These are phyloP conservation scores for Plebejus anna DNA, from an alignment of 2,888 invertebrate genomes.

Conservation along the genomic window DNA sequence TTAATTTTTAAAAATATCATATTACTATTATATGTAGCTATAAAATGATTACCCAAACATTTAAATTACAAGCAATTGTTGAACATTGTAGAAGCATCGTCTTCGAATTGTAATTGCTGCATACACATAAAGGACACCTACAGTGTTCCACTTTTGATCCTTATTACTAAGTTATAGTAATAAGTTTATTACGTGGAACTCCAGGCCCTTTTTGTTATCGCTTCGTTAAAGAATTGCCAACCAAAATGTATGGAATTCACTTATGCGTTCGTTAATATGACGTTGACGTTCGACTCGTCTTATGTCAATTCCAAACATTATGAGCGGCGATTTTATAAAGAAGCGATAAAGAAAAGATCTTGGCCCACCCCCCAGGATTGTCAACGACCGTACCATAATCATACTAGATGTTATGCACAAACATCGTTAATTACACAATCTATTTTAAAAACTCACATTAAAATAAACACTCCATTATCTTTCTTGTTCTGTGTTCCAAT, in stretches of 20 bases:
- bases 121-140: not conserved
- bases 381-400: not conserved
- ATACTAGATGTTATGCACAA: not conserved
- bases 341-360: no score
- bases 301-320: no score
- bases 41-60: constrained; percentile 1
- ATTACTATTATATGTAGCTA: not conserved
- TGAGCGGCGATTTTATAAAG: no score
- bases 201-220: no score
- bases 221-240: no score
- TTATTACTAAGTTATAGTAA: not conserved
- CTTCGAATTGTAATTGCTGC: not conserved
- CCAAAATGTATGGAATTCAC: no score
- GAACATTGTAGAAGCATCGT: not conserved
- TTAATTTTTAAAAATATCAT: not conserved
- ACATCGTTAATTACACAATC: constrained; percentile 9
- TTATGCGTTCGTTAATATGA: no score
- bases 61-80: not conserved
- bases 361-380: not conserved
- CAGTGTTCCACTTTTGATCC: not conserved
- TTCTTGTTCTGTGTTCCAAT: not conserved
- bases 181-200: not conserved
- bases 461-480: constrained; percentile 17
- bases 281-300: no score
- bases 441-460: constrained; percentile 19